phyloP scores from a whole-genome alignment of 2,888 invertebrate species.

The Syrista parreyssii region DNA sequence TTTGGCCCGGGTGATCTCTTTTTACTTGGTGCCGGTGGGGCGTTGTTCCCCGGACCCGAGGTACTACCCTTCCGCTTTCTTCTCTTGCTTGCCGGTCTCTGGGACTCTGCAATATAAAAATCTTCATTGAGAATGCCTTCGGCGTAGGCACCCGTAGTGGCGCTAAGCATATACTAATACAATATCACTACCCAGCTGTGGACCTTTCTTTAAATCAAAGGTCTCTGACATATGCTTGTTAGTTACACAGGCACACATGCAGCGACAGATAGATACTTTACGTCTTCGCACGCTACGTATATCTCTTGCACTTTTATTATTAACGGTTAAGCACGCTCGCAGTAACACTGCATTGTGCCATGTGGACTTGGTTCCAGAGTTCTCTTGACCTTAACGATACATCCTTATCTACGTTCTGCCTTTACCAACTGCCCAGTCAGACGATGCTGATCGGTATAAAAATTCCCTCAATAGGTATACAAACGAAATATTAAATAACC shows the following conservation, averaged over 20 bases:
- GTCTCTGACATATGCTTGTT: constrained; percentile 59
- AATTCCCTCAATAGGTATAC: background rate
- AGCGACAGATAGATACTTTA: constrained; percentile 53
- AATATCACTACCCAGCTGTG: constrained; percentile 61
- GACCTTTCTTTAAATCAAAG: constrained; percentile 65
- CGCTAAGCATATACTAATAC: constrained; percentile 26
- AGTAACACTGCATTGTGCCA: constrained; percentile 25
- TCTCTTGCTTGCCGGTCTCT: constrained; percentile 93
- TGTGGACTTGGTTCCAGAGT: constrained; percentile 44
- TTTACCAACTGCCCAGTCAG: background rate
- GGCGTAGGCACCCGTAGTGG: constrained; percentile 1
- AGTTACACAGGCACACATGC: constrained; percentile 42
- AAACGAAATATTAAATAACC: background rate
- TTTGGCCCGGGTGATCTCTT: constrained; percentile 96
- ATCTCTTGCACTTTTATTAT: constrained; percentile 18
- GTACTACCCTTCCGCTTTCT: constrained; percentile 96
- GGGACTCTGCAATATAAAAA: constrained; percentile 77
- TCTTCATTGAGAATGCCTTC: background rate
- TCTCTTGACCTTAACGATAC: constrained; percentile 39
- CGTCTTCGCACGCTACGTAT: constrained; percentile 26
- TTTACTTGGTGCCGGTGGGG: constrained; percentile 91
- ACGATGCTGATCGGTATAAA: background rate
- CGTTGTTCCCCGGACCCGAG: constrained; percentile 85
- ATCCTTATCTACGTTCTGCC: background rate
- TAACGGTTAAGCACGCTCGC: constrained; percentile 45